Percentiles rank a stretch among this genome's conserved stretches.
Evolutionary conservation across 2,113 vertebrate genomes (phyloP).

Genomic region (Pseudopipra pipra): DNA sequence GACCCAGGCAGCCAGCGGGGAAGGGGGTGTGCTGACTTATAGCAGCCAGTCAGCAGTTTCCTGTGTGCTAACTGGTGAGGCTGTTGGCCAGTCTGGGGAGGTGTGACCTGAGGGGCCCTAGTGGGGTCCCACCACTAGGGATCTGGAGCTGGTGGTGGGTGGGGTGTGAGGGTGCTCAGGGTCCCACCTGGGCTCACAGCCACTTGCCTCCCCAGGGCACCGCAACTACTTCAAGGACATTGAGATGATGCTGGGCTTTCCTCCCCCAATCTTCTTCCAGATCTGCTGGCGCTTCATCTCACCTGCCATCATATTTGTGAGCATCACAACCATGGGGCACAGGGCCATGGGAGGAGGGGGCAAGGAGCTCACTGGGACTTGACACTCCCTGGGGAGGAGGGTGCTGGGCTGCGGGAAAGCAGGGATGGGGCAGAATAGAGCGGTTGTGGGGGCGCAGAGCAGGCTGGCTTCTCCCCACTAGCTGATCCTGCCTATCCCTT

Average conservation of each 20-base stretch:
- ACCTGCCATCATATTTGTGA: conserved; percentile 92
- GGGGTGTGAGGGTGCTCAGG: accelerated
- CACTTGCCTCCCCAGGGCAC: conserved; percentile 77
- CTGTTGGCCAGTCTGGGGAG: not conserved
- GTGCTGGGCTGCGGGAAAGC: not conserved
- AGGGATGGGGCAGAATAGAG: not conserved
- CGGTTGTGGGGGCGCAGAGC: accelerated
- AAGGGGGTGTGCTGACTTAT: not conserved
- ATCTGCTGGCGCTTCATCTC: conserved; percentile 98
- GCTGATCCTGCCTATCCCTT: not conserved
- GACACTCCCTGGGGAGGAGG: not conserved
- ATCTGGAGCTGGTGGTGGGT: not conserved
- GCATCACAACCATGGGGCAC: not conserved
- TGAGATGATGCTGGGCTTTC: conserved; percentile 99
- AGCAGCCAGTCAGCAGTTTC: not conserved
- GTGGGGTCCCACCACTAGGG: accelerated
- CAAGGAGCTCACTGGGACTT: not conserved
- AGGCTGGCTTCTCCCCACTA: not conserved
- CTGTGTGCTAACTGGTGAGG: not conserved
- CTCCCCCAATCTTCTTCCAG: conserved; percentile 95
- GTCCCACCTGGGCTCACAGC: not conserved
- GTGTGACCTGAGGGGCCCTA: not conserved
- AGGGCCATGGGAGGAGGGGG: not conserved
- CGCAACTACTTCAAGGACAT: conserved; percentile 97
- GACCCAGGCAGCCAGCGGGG: not conserved